Percentiles rank a stretch among this genome's conserved stretches.
Conservation (phyloP, 2,888 invertebrate genomes). For the Apotomis turbidana region DNA sequence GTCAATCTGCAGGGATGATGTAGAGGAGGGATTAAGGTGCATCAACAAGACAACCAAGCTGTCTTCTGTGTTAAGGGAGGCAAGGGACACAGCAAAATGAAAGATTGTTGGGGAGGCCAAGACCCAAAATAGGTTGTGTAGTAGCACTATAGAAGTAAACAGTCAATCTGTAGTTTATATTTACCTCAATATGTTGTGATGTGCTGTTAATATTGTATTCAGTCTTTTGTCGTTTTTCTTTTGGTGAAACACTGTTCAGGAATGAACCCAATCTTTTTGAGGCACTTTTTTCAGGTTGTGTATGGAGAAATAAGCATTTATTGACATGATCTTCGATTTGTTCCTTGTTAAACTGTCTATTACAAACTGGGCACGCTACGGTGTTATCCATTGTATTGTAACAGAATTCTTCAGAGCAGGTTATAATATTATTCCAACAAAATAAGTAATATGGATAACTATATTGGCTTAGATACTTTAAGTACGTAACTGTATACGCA, state of each 20-base stretch:
- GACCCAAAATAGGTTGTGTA: too few species aligned
- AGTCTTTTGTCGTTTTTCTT: conserved; percentile 62
- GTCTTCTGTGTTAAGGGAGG: too few species aligned
- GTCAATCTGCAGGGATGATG: too few species aligned
- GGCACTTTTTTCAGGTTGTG: conserved; percentile 50
- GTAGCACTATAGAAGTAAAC: too few species aligned
- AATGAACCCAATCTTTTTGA: conserved; percentile 60
- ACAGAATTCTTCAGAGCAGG: background rate
- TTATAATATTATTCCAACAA: background rate
- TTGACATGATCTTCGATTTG: conserved; percentile 87
- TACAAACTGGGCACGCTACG: conserved; percentile 86
- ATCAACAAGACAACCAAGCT: too few species aligned
- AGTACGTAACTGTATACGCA: too few species aligned
- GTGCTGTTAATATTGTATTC: conserved; percentile 44
- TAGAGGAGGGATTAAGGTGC: too few species aligned
- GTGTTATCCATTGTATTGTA: conserved; percentile 20
- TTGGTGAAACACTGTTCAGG: conserved; percentile 50
- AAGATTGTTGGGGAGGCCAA: too few species aligned
- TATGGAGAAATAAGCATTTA: conserved; percentile 87
- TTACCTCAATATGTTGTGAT: conserved; percentile 44
- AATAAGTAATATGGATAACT: too few species aligned
- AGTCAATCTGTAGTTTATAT: too few species aligned
- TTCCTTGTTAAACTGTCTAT: conserved; percentile 75
- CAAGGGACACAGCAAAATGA: too few species aligned
- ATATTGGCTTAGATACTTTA: too few species aligned